Evolutionary conservation across 2,888 invertebrate genomes (phyloP).

Genomic region (Acanthococcus lagerstroemiae): DNA sequence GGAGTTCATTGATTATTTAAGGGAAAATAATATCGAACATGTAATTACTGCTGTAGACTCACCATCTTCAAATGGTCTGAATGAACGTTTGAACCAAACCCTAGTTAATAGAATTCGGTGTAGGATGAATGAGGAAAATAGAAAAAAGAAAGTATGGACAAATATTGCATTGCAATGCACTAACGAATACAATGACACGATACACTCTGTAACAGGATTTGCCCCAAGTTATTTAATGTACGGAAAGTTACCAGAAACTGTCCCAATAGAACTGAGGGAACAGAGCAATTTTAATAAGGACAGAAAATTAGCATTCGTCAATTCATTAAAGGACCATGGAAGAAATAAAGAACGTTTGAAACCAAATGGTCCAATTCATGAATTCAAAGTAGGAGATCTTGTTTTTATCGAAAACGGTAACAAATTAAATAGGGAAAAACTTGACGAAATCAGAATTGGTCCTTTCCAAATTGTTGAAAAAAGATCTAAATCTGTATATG

Average conservation of each 20-base stretch:
- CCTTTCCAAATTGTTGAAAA: no score
- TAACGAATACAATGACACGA: background rate
- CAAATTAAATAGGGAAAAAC: slow-evolving; percentile 3
- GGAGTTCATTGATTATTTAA: slow-evolving; percentile 37
- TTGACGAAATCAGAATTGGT: slow-evolving; percentile 10
- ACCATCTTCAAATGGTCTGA: background rate
- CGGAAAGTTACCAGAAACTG: no score
- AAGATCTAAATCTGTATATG: slow-evolving; percentile 5
- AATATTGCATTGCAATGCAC: background rate
- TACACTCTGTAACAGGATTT: background rate
- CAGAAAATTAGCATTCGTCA: slow-evolving; percentile 23
- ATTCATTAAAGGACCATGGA: slow-evolving; percentile 27
- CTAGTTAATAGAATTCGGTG: background rate
- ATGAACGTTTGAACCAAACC: no score
- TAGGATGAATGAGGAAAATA: background rate
- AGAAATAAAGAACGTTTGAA: slow-evolving; percentile 23
- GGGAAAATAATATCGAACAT: slow-evolving; percentile 32
- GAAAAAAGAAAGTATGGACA: background rate
- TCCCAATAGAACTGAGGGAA: no score
- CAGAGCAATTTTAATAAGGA: no score
- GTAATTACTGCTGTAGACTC: background rate
- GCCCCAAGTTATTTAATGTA: no score
- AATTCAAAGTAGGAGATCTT: slow-evolving; percentile 8
- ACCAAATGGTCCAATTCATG: background rate
- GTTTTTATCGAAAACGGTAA: no score